Conservation (phyloP, 2,888 invertebrate genomes). For the Rotaria sp. region DNA sequence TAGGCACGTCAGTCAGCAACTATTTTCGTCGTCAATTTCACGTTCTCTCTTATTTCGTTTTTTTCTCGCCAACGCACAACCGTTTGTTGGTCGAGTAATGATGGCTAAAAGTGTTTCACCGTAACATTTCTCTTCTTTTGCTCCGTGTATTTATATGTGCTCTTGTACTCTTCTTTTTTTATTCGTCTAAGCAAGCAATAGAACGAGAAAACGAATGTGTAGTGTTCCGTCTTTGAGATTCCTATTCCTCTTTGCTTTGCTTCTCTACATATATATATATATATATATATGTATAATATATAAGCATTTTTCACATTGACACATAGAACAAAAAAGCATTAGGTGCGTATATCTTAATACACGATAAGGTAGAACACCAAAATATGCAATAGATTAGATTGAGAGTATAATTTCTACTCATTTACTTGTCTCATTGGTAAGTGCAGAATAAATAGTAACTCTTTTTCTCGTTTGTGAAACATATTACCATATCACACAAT, state of each 20-base stretch:
- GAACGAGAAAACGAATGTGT: background rate
- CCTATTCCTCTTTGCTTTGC: background rate
- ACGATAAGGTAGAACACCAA: background rate
- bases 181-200: background rate
- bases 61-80: slow-evolving; percentile 1
- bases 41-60: slow-evolving; percentile 11
- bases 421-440: background rate
- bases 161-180: background rate
- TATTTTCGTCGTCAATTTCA: slow-evolving; percentile 10
- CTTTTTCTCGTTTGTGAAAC: background rate
- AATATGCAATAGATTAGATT: background rate
- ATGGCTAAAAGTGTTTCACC: slow-evolving; percentile 7
- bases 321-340: background rate
- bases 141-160: background rate
- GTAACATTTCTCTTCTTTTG: background rate
- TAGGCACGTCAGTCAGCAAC: slow-evolving; percentile 2
- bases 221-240: slow-evolving; percentile 2
- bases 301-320: background rate
- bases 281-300: background rate
- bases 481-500: background rate
- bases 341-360: background rate
- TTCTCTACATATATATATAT: background rate
- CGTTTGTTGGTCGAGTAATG: slow-evolving; percentile 4
- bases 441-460: background rate
- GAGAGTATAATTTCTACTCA: background rate